These are phyloP conservation scores for Scatophagus argus DNA, from an alignment of 2,113 vertebrate species.

Conservation along the genomic window DNA sequence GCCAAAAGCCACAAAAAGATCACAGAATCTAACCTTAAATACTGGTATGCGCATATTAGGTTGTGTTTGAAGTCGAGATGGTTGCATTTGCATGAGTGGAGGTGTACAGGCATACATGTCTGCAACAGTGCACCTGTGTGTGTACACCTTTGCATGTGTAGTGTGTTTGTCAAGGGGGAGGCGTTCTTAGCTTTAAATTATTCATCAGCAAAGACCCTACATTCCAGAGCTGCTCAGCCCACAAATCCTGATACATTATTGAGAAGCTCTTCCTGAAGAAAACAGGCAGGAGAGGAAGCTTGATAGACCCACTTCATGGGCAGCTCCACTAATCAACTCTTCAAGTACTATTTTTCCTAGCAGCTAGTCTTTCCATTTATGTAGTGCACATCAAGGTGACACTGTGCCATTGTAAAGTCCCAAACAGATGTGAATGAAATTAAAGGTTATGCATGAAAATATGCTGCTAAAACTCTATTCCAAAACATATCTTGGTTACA, in stretches of 20 bases:
- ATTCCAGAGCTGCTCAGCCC: conserved; percentile 67
- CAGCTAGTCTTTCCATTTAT: conserved; percentile 67
- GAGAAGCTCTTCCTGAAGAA: conserved; percentile 73
- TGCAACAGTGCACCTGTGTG: conserved; percentile 57
- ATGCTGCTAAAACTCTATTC: conserved; percentile 45
- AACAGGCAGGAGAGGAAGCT: conserved; percentile 61
- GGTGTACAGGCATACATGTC: conserved; percentile 33
- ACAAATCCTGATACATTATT: conserved; percentile 80
- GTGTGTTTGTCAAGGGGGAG: conserved; percentile 69
- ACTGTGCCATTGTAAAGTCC: conserved; percentile 43
- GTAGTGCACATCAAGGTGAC: conserved; percentile 59
- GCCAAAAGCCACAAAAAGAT: conserved; percentile 77
- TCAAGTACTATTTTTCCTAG: conserved; percentile 72
- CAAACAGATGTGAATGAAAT: conserved; percentile 29
- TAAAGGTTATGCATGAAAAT: conserved; percentile 29
- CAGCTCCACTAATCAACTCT: conserved; percentile 63
- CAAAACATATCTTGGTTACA: conserved; percentile 62
- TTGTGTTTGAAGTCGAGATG: conserved; percentile 55
- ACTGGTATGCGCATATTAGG: conserved; percentile 47
- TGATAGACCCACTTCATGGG: conserved; percentile 56
- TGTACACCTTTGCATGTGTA: conserved; percentile 67
- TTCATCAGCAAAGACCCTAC: conserved; percentile 76
- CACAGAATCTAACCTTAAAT: conserved; percentile 66
- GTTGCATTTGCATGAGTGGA: conserved; percentile 40
- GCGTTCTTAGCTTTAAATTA: conserved; percentile 72